These are phyloP conservation scores for Cyphomyrus plagiostoma DNA, from an alignment of 2,113 vertebrate genomes.

Conservation along the genomic window DNA sequence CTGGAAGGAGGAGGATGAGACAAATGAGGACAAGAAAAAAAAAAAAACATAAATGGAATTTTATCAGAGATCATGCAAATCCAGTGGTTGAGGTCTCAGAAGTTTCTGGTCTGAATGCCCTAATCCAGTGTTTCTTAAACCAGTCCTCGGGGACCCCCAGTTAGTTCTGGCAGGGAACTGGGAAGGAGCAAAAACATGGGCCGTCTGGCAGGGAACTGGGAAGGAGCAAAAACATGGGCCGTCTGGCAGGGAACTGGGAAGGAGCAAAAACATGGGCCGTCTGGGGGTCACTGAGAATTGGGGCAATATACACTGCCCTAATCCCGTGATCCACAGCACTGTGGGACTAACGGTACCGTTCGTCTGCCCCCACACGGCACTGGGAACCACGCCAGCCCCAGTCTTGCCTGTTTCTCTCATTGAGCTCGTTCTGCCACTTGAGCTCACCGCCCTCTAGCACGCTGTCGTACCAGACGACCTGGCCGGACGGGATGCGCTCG, in stretches of 20 bases:
- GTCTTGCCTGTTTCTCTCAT: constrained; percentile 70
- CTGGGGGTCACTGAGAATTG: not conserved
- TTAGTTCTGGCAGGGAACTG: not conserved
- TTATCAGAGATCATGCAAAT: not conserved
- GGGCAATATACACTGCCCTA: not conserved
- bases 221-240: not conserved
- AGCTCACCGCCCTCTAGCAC: constrained; percentile 66
- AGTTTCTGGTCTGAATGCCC: not conserved
- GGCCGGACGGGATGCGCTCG: constrained; percentile 55
- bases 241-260: not conserved
- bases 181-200: not conserved
- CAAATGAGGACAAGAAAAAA: not conserved
- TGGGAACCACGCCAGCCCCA: too few relatives aligned
- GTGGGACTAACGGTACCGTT: not conserved
- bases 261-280: not conserved
- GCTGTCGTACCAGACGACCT: constrained; percentile 92
- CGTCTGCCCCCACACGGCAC: not conserved
- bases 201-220: not conserved
- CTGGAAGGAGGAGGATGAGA: constrained; percentile 46
- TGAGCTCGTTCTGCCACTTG: constrained; percentile 87
- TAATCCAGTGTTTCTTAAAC: not conserved
- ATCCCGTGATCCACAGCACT: not conserved
- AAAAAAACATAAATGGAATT: not conserved
- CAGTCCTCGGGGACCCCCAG: not conserved
- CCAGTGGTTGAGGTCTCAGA: not conserved